Evolutionary conservation across 2,888 invertebrate species (phyloP).

Genomic region (Drosophila meridionalis): DNA sequence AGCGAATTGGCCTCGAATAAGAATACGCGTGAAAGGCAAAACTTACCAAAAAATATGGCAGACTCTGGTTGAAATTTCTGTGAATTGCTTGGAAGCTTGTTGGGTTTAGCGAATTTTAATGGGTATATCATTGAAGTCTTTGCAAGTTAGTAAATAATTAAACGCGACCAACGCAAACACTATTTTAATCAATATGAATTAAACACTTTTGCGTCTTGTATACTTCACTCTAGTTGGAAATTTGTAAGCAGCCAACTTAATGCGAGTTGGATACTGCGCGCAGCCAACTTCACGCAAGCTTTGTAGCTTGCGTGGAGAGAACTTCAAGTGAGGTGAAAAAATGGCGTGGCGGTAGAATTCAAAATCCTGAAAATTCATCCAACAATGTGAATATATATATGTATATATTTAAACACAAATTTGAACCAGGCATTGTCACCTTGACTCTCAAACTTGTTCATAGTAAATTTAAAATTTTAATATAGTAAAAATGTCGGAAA

Average conservation of each 20-base stretch:
- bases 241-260: slow-evolving; percentile 39
- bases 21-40: slow-evolving; percentile 20
- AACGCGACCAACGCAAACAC: neutral
- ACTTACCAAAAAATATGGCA: slow-evolving; percentile 32
- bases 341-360: slow-evolving; percentile 5
- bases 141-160: neutral
- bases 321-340: slow-evolving; percentile 23
- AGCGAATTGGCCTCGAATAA: slow-evolving; percentile 28
- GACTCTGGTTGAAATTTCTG: slow-evolving; percentile 15
- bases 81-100: slow-evolving; percentile 5
- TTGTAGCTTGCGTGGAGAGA: slow-evolving; percentile 8
- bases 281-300: slow-evolving; percentile 31
- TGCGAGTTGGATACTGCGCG: neutral
- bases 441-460: slow-evolving; percentile 6
- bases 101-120: slow-evolving; percentile 6
- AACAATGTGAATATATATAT: neutral
- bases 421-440: slow-evolving; percentile 4
- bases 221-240: slow-evolving; percentile 26
- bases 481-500: slow-evolving; percentile 29
- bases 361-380: slow-evolving; percentile 1
- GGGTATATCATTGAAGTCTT: slow-evolving; percentile 24
- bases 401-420: neutral
- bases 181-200: neutral
- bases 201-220: neutral
- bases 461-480: slow-evolving; percentile 22